Evolutionary conservation across 2,113 vertebrate species (phyloP).

Genomic region (Misgurnus anguillicaudatus): DNA sequence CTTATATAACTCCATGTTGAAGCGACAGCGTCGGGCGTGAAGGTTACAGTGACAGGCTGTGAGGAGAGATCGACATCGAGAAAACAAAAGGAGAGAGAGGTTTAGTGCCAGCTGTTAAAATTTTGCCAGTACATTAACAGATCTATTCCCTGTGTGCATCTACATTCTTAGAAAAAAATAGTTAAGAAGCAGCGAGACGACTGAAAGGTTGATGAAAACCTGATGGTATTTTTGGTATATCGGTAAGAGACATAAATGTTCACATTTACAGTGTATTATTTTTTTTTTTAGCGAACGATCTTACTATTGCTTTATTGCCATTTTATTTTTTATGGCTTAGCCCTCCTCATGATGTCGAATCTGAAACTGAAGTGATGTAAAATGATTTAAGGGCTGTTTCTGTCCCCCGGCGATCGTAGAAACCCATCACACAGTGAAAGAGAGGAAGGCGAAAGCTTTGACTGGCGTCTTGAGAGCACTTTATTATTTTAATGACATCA

Average conservation of each 20-base stretch:
- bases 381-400: slow-evolving; percentile 17
- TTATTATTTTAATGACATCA: slow-evolving; percentile 55
- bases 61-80: background rate
- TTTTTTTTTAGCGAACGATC: slow-evolving; percentile 5
- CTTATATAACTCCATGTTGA: slow-evolving; percentile 99
- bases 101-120: background rate
- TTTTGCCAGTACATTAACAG: background rate
- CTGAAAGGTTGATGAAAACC: background rate
- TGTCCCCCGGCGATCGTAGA: slow-evolving; percentile 6
- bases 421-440: background rate
- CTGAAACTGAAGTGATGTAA: background rate
- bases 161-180: background rate
- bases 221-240: background rate
- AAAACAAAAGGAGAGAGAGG: background rate
- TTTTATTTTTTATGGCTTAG: background rate
- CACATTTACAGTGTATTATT: slow-evolving; percentile 16
- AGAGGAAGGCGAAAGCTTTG: background rate
- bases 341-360: background rate
- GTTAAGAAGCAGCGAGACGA: no score
- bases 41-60: slow-evolving; percentile 96
- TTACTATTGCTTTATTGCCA: slow-evolving; percentile 6
- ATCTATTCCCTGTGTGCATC: background rate
- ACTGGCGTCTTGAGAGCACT: slow-evolving; percentile 43
- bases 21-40: slow-evolving; percentile 93
- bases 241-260: background rate